Evolutionary conservation across 2,888 invertebrate genomes (phyloP).

Genomic region (Nemurella pictetii): DNA sequence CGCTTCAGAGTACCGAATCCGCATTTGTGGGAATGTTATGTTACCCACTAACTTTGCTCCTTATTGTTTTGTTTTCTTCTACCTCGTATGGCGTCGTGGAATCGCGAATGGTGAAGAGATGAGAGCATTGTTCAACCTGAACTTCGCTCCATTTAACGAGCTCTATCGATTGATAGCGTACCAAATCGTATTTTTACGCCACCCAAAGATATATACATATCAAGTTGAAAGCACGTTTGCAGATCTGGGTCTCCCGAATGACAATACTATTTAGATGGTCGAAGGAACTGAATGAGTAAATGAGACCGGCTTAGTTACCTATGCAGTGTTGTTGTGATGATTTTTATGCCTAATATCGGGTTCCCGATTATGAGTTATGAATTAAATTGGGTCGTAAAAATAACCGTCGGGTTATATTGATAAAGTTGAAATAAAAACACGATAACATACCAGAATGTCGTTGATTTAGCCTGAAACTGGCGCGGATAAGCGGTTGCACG

Average conservation of each 20-base stretch:
- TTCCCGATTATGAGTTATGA: background rate
- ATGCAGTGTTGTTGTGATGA: background rate
- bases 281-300: background rate
- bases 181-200: conserved; percentile 30
- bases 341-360: background rate
- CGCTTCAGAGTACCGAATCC: too few relatives aligned
- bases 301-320: background rate
- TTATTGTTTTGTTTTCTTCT: too few relatives aligned
- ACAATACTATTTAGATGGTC: background rate
- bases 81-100: background rate
- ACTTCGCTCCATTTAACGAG: background rate
- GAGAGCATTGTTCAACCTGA: background rate
- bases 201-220: conserved; percentile 12
- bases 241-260: background rate
- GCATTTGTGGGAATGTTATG: too few relatives aligned
- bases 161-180: conserved; percentile 27
- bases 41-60: too few relatives aligned
- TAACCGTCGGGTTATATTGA: background rate
- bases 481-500: background rate
- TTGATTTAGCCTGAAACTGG: background rate
- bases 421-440: background rate
- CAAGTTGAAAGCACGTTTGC: background rate
- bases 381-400: background rate
- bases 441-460: background rate
- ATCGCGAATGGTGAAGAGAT: background rate